Conservation (phyloP, 2,888 invertebrate genomes). For the Bruchidius siliquastri region DNA sequence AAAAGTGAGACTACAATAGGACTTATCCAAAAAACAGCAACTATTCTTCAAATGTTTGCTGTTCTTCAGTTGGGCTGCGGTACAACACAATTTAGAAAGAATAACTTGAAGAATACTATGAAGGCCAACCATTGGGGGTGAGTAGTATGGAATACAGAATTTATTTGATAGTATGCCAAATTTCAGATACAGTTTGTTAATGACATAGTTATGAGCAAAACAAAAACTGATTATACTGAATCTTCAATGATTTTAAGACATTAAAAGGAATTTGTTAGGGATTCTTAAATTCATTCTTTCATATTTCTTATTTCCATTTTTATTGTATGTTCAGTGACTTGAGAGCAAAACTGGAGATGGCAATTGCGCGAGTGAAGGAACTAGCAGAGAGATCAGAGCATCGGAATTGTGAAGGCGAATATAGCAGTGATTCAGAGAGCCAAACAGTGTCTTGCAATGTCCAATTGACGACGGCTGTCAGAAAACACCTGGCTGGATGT, state of each 20-base stretch:
- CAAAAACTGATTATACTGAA: no score
- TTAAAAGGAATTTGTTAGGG: no score
- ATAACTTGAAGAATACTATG: constrained; percentile 76
- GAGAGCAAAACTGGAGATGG: constrained; percentile 87
- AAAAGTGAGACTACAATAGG: constrained; percentile 59
- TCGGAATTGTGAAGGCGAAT: constrained; percentile 45
- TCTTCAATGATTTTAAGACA: no score
- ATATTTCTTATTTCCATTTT: no score
- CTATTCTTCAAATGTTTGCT: constrained; percentile 88
- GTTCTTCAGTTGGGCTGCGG: constrained; percentile 91
- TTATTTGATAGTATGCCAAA: no score
- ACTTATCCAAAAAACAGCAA: constrained; percentile 81
- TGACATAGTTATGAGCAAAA: no score
- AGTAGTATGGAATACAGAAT: no score
- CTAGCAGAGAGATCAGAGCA: constrained; percentile 50
- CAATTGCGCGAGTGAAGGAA: constrained; percentile 68
- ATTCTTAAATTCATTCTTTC: no score
- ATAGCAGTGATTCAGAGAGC: constrained; percentile 60
- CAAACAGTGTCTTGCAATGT: constrained; percentile 59
- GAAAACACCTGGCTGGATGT: constrained; percentile 88
- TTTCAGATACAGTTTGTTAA: no score
- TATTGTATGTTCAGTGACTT: constrained; percentile 79
- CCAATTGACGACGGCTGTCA: constrained; percentile 80
- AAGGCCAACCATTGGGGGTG: constrained; percentile 91
- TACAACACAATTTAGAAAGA: constrained; percentile 61